Evolutionary conservation across 1,140 invertebrate genomes (phyloP), one percentile per base, ranked within the genome.

Genomic region (Drosophila athabasca): DNA sequence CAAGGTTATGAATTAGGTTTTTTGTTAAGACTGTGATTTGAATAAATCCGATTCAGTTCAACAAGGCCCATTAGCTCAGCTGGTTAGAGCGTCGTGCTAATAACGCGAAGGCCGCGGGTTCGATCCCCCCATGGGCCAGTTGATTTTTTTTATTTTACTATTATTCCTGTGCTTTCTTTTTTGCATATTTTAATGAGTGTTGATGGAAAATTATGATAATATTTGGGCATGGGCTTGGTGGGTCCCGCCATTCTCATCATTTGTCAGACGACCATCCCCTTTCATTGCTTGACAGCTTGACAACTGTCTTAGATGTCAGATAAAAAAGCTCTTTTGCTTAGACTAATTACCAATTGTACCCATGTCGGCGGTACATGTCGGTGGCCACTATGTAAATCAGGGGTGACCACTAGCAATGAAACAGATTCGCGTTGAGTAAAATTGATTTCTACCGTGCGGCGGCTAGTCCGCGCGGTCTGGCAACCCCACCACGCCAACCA

Each of bases 21-120:
- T 11, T 3, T 7, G 19, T 4, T 29, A 19, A 26, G 6, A 64
- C 4, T 46, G 8, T 35, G 15, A 1, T 26, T 64, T 45, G 35
- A 45, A 44, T 35, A 51, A 52, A 6, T 11, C 6, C 7, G 6
- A 2, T 0, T 0, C 0, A 6, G 7, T 9, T 24, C 64, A 74
- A 77, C 72, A 55, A 62, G 92, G 92, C 92, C 92, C 92, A 92
- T 92, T 92, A 92, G 92, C 92, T 93, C 92, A 92, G 92, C 82
- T 92, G 92, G 92, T 92, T 92, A 92, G 92, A 92, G 92, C 92
- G 92, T 92, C 92, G 92, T 92, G 92, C 92, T 92, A 93, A 93
- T 93, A 93, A 93, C 93, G 93, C 93, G 93, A 93, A 93, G 93
- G 93, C 93, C 93, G 93, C 92, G 93, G 92, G 93, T 93, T 93